These are phyloP conservation scores for Acrobasis consociella DNA, from an alignment of 2,888 invertebrate species.

Conservation along the genomic window DNA sequence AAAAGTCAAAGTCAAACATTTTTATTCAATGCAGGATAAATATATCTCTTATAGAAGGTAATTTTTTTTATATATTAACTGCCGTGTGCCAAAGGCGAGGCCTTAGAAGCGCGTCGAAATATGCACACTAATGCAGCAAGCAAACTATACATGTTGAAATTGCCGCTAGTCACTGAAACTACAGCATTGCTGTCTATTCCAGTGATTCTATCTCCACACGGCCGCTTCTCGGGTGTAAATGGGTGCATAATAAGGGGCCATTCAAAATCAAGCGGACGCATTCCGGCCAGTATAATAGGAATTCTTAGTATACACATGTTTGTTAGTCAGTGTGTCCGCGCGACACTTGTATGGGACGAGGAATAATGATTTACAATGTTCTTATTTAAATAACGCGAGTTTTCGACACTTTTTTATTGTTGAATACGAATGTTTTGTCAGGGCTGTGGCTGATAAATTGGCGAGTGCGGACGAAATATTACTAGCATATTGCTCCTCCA, in stretches of 20 bases:
- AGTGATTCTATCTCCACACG: conserved; percentile 38
- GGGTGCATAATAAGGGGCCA: conserved; percentile 81
- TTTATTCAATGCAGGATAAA: too few relatives aligned
- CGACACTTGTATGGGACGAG: conserved; percentile 74
- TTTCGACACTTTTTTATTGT: conserved; percentile 29
- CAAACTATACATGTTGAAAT: too few relatives aligned
- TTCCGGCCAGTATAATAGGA: conserved; percentile 74
- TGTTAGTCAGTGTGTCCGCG: conserved; percentile 57
- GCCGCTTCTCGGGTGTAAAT: conserved; percentile 71
- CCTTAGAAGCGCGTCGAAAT: too few relatives aligned
- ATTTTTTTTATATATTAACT: too few relatives aligned
- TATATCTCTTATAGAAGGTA: too few relatives aligned
- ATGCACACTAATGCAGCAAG: too few relatives aligned
- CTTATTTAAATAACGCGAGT: conserved; percentile 38
- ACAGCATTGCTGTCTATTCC: conserved; percentile 37
- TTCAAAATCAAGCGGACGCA: conserved; percentile 78
- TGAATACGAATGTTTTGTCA: conserved; percentile 16
- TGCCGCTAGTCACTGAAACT: too few relatives aligned
- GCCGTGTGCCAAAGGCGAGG: too few relatives aligned
- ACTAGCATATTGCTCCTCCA: too few relatives aligned
- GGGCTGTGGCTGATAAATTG: not conserved
- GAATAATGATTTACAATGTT: conserved; percentile 78
- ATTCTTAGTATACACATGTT: conserved; percentile 75
- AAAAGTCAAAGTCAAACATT: too few relatives aligned
- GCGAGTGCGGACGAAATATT: not conserved